Percentiles rank a stretch among this genome's conserved stretches.
Evolutionary conservation across 2,113 vertebrate species (phyloP).

Genomic region (Bambusicola thoracicus): DNA sequence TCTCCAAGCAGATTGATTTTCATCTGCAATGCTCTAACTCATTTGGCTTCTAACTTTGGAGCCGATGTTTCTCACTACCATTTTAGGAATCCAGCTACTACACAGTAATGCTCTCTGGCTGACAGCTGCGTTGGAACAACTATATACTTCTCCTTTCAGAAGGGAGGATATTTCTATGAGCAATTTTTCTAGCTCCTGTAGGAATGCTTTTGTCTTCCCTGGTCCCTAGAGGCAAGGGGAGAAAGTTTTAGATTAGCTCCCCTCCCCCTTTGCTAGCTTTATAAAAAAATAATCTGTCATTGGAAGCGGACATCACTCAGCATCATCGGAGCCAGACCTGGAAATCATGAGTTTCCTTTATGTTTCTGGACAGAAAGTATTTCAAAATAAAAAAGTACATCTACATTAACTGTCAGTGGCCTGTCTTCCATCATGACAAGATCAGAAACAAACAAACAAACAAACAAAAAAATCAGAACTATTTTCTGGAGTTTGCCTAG

Average conservation of each 20-base stretch:
- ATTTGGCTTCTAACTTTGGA: background rate
- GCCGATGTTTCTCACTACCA: background rate
- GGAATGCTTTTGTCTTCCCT: conserved; percentile 10
- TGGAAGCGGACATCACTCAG: background rate
- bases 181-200: background rate
- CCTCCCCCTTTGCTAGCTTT: background rate
- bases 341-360: background rate
- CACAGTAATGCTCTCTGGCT: background rate
- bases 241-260: background rate
- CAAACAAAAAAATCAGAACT: background rate
- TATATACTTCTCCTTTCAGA: background rate
- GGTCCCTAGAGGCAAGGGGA: background rate
- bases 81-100: background rate
- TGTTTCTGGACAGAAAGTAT: background rate
- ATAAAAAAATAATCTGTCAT: background rate
- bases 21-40: background rate
- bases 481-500: background rate
- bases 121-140: conserved; percentile 9
- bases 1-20: background rate
- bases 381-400: background rate
- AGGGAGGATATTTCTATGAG: background rate
- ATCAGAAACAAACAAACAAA: background rate
- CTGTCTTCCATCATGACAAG: background rate
- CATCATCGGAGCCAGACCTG: background rate
- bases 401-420: background rate